These are phyloP conservation scores for Montipora sp. DNA, from an alignment of 64 coral and sea anemone species.

Conservation along the genomic window DNA sequence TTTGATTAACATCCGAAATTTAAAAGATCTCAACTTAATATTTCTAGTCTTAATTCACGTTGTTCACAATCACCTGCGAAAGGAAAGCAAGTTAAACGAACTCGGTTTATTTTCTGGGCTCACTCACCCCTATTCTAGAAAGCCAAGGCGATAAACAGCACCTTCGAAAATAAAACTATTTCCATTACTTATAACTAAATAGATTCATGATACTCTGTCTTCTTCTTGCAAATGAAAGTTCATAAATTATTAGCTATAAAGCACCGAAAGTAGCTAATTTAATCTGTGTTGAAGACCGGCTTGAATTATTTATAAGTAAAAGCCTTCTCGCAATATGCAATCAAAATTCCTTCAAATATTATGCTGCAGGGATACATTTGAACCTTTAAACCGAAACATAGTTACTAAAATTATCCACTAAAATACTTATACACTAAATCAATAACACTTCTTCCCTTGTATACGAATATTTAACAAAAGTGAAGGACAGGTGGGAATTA, in stretches of 20 bases:
- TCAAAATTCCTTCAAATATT: not conserved
- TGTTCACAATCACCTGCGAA: no score
- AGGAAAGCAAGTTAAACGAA: no score
- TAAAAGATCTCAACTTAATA: no score
- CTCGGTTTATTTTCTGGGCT: no score
- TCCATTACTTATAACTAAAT: constrained; percentile 15
- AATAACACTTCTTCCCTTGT: not conserved
- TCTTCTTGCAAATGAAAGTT: constrained; percentile 18
- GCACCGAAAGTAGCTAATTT: constrained; percentile 47
- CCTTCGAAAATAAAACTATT: not conserved
- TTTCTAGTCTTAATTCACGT: no score
- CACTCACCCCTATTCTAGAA: no score
- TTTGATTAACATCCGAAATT: no score
- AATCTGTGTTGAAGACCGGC: not conserved
- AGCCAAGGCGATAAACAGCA: not conserved
- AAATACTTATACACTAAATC: not conserved
- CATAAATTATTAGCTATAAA: constrained; percentile 51
- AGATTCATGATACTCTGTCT: constrained; percentile 24
- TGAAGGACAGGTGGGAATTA: constrained; percentile 34
- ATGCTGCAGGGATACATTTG: not conserved
- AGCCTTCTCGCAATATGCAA: not conserved
- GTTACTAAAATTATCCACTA: not conserved
- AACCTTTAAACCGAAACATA: no score
- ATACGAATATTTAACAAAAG: not conserved
- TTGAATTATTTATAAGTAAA: constrained; percentile 33